Evolutionary conservation across 2,888 invertebrate species (phyloP).

Genomic region (Brenthis daphne): DNA sequence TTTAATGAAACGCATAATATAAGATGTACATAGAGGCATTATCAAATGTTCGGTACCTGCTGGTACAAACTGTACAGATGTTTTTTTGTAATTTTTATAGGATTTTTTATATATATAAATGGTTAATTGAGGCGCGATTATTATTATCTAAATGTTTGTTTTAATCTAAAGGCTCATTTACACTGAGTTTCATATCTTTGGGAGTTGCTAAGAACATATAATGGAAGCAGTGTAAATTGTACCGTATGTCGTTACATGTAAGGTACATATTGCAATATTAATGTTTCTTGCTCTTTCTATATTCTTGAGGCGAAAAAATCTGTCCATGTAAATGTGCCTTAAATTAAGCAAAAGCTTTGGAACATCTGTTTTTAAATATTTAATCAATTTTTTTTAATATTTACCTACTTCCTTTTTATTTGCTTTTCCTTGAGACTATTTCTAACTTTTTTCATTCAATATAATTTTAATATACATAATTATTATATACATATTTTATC

Average conservation of each 20-base stretch:
- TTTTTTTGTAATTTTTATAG: slow-evolving; percentile 26
- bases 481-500: background rate
- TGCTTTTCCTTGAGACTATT: background rate
- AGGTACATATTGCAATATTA: no score
- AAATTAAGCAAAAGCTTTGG: no score
- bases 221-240: no score
- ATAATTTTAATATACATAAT: background rate
- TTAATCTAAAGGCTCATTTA: no score
- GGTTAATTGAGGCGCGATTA: background rate
- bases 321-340: no score
- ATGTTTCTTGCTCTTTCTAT: no score
- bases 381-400: no score
- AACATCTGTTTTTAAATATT: no score
- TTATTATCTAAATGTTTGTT: background rate
- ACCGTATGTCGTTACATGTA: no score
- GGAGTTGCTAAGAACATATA: no score
- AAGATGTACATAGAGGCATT: slow-evolving; percentile 63
- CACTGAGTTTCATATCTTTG: no score
- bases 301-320: no score
- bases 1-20: slow-evolving; percentile 68
- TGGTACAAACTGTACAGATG: slow-evolving; percentile 51
- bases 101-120: slow-evolving; percentile 10
- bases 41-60: slow-evolving; percentile 57
- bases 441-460: background rate
- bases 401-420: background rate